Conservation (phyloP, 2,113 vertebrate species). For the Lampris megalopsis region DNA sequence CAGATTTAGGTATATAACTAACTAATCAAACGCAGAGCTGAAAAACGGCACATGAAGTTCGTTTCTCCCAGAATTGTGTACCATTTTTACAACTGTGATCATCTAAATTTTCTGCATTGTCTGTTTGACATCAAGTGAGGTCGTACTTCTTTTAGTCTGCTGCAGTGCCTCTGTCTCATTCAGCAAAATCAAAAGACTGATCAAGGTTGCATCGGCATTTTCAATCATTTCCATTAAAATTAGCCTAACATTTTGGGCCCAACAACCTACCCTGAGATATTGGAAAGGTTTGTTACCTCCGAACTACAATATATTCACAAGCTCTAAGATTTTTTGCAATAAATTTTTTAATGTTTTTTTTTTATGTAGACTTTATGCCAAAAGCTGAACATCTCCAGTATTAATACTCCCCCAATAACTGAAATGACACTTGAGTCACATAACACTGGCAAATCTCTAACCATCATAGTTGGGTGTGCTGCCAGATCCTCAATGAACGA, state of each 20-base stretch:
- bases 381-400: not conserved
- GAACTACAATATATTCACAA: not conserved
- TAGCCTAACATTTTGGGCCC: not conserved
- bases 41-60: no score
- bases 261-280: not conserved
- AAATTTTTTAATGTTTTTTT: not conserved
- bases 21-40: not conserved
- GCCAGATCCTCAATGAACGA: no score
- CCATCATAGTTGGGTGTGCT: no score
- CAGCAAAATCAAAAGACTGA: slow-evolving; percentile 1
- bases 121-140: not conserved
- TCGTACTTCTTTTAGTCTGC: not conserved
- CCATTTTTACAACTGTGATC: not conserved
- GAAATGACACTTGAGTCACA: not conserved
- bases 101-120: not conserved
- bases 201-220: not conserved
- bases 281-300: slow-evolving; percentile 1
- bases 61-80: no score
- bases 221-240: slow-evolving; percentile 2
- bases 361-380: not conserved
- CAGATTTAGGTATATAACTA: not conserved
- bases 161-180: slow-evolving; percentile 10
- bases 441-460: no score
- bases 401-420: not conserved
- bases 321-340: not conserved